These are phyloP conservation scores for Drosophila punjabiensis DNA, from an alignment of 1,140 invertebrate genomes.

Conservation along the genomic window DNA sequence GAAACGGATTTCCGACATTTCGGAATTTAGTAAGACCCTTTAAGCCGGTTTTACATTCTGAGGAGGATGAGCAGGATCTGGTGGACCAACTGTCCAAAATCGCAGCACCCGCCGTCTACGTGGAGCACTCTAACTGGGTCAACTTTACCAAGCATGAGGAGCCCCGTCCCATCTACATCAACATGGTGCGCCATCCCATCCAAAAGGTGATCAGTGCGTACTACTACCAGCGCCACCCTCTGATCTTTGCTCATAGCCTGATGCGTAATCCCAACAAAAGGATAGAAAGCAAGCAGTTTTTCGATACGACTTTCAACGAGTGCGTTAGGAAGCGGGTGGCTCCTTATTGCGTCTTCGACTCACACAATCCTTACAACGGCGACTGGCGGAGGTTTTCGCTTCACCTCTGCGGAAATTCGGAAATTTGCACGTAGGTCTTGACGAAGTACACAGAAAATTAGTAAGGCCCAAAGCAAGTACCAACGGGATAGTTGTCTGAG, in stretches of 20 bases:
- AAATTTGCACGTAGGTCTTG: slow-evolving; percentile 70
- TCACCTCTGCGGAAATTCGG: slow-evolving; percentile 94
- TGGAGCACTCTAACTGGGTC: slow-evolving; percentile 86
- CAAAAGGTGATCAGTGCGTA: slow-evolving; percentile 96
- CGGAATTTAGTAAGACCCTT: slow-evolving; percentile 37
- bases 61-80: slow-evolving; percentile 89
- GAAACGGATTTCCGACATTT: slow-evolving; percentile 47
- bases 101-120: slow-evolving; percentile 65
- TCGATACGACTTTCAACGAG: slow-evolving; percentile 95
- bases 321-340: slow-evolving; percentile 91
- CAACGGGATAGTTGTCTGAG: not conserved
- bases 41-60: not conserved
- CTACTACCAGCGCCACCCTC: slow-evolving; percentile 88
- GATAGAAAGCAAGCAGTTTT: slow-evolving; percentile 91
- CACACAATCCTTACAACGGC: slow-evolving; percentile 89
- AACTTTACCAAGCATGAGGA: slow-evolving; percentile 88
- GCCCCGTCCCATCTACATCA: slow-evolving; percentile 94
- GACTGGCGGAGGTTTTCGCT: slow-evolving; percentile 92
- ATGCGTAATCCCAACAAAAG: slow-evolving; percentile 93
- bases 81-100: slow-evolving; percentile 72
- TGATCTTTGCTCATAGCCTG: slow-evolving; percentile 88
- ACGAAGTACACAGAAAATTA: no score
- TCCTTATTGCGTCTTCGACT: slow-evolving; percentile 89
- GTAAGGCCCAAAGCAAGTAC: not conserved
- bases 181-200: slow-evolving; percentile 94